A percentile compares a stretch with the other conserved stretches of the same genome.
Conservation (phyloP, 2,113 vertebrate species). For the Salminus brasiliensis region DNA sequence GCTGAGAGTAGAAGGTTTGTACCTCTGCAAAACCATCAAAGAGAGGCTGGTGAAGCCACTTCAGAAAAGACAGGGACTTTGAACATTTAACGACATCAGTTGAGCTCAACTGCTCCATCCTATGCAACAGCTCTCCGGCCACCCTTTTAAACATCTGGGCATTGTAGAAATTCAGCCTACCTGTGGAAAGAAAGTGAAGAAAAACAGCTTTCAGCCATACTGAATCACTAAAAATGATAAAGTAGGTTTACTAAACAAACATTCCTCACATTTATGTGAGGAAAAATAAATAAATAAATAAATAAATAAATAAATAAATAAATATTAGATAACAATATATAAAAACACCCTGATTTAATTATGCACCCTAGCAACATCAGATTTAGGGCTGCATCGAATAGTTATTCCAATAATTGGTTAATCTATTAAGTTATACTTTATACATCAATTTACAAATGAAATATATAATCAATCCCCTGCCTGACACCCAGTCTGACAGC, state of each 20-base stretch:
- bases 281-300: no score
- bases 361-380: no score
- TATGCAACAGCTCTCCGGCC: slow-evolving; percentile 78
- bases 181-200: slow-evolving; percentile 62
- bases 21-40: slow-evolving; percentile 88
- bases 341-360: no score
- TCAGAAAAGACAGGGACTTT: slow-evolving; percentile 86
- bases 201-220: background rate
- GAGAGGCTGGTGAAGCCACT: slow-evolving; percentile 84
- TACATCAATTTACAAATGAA: no score
- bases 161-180: slow-evolving; percentile 87
- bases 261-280: no score
- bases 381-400: no score
- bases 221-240: background rate
- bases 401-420: no score
- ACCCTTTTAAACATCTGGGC: slow-evolving; percentile 85
- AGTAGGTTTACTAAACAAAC: background rate
- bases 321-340: no score
- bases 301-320: no score
- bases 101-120: slow-evolving; percentile 64
- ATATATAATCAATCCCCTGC: no score
- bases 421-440: no score
- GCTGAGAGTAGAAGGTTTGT: background rate
- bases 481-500: no score
- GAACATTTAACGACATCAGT: slow-evolving; percentile 75